Evolutionary conservation across 1,140 invertebrate species (phyloP).

Genomic region (Heliconius hewitsoni): DNA sequence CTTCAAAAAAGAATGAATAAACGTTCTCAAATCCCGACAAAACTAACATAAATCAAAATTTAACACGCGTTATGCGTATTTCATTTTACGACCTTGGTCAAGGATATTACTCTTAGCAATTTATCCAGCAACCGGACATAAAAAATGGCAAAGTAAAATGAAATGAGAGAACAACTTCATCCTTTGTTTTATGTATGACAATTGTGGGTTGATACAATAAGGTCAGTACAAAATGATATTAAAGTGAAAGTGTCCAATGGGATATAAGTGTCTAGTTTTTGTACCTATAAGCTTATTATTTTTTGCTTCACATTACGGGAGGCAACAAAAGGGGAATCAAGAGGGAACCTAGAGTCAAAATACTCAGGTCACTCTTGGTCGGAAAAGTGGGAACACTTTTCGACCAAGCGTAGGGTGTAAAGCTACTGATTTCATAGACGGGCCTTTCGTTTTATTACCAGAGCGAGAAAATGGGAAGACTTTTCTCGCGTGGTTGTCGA

Average conservation of each 20-base stretch:
- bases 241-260: slow-evolving; percentile 2
- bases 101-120: neutral
- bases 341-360: no score
- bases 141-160: slow-evolving; percentile 5
- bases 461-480: no score
- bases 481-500: no score
- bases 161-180: neutral
- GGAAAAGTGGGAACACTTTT: no score
- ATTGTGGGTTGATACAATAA: neutral
- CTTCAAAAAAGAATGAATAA: no score
- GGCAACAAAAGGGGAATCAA: no score
- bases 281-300: no score
- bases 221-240: neutral
- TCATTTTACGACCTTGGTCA: neutral
- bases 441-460: no score
- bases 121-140: slow-evolving; percentile 2
- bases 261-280: neutral
- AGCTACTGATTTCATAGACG: no score
- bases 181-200: neutral
- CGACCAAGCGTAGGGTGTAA: no score
- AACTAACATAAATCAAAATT: neutral
- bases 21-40: neutral
- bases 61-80: neutral
- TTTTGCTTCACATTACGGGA: no score
- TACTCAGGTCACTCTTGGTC: no score